Evolutionary conservation across 1,140 invertebrate species (phyloP), one percentile per base, ranked within the genome.

Genomic region (Neodiprion virginianus): DNA sequence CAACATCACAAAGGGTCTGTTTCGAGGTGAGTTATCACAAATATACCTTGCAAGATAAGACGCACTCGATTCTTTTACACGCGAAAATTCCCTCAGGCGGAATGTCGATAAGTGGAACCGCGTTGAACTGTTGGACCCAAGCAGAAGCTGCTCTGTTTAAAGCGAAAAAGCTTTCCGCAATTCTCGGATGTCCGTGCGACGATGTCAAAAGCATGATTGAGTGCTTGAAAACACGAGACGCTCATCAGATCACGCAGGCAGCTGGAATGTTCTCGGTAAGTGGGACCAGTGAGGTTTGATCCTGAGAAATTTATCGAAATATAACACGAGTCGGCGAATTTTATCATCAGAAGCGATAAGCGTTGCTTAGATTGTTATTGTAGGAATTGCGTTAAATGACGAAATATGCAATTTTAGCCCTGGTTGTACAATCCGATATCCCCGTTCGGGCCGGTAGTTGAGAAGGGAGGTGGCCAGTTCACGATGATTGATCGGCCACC

Each of bases 91-190:
- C 48, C 91, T 83, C 92, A 81, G 90, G 92, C 69, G 95, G 93
- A 7, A 93, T 97, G 68, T 92, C 95, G 0, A 91, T 94, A 86
- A 96, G 95, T 82, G 96, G 96, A 0, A 93, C 93, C 12, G 91
- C 92, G 5, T 85, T 95, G 1, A 87, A 90, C 78, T 91, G 91
- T 2, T 97, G 94, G 95, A 91, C 93, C 0, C 88, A 94, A 61
- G 89, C 92, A 1, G 89, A 93, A 80, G 91, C 93, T 53, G 88
- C 94, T 0, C 83, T 90, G 1, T 89, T 92, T 75, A 95, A 95
- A 79, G 91, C 95, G 0, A 89, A 90, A 67, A 88, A 91, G 76
- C 82, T 97, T 4, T 93, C 92, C 0, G 79, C 86, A 2, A 86
- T 90, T 7, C 86, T 97, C 1, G 94, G 94, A 76, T 97, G 95